Percentiles rank a stretch among this genome's conserved stretches.
phyloP scores from a whole-genome alignment of 2,797 vertebrate genomes.

The Enteromius anoplus region DNA sequence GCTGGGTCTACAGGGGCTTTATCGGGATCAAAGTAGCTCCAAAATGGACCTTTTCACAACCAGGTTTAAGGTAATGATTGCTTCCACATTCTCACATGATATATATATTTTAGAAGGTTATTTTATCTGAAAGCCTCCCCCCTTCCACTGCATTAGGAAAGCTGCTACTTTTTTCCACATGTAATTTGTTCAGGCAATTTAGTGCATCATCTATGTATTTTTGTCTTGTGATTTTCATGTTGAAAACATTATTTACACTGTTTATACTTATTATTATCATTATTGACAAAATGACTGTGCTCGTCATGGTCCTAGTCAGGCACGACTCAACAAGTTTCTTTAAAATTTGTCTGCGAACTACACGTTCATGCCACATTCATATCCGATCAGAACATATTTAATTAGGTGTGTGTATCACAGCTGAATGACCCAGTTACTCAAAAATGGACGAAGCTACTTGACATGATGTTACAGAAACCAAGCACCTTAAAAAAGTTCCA shows the following conservation, averaged over 20 bases:
- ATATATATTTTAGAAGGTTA: neutral
- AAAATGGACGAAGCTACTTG: neutral
- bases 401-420: neutral
- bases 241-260: neutral
- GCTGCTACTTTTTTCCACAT: neutral
- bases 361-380: neutral
- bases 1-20: slow-evolving; percentile 83
- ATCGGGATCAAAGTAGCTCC: slow-evolving; percentile 77
- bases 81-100: neutral
- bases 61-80: slow-evolving; percentile 86
- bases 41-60: slow-evolving; percentile 90
- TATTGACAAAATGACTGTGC: neutral
- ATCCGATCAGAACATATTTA: neutral
- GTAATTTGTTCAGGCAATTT: neutral
- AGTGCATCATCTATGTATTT: neutral
- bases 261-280: neutral
- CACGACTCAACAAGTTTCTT: neutral
- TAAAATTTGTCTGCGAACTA: neutral
- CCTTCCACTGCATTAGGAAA: neutral
- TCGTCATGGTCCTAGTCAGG: neutral
- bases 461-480: neutral
- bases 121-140: neutral
- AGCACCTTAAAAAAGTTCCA: neutral
- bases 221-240: neutral
- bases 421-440: neutral